phyloP scores from a whole-genome alignment of 2,888 invertebrate species.

The Endomychus coccineus region DNA sequence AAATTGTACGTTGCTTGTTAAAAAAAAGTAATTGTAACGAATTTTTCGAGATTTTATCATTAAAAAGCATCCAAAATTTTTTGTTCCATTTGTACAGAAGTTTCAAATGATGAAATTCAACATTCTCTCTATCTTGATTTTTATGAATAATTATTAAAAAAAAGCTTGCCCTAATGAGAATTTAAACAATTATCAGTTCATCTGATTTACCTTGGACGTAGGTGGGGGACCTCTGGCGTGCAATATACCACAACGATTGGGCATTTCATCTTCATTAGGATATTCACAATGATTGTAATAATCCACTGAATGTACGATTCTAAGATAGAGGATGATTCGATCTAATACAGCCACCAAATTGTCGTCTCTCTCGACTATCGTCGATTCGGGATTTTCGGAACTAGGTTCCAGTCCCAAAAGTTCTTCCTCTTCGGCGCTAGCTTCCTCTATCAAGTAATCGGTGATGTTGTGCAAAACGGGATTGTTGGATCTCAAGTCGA shows the following conservation, averaged over 20 bases:
- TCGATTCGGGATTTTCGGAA: conserved; percentile 42
- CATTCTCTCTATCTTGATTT: no score
- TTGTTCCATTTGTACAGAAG: no score
- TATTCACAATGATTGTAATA: conserved; percentile 99
- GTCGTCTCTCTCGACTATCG: conserved; percentile 62
- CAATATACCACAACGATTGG: conserved; percentile 96
- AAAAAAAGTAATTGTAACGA: no score
- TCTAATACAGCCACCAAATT: conserved; percentile 64
- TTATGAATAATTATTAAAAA: no score
- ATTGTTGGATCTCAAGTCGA: conserved; percentile 75
- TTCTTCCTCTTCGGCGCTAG: conserved; percentile 97
- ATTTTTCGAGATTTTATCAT: no score
- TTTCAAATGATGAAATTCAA: no score
- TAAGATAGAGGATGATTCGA: conserved; percentile 82
- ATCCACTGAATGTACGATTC: conserved; percentile 96
- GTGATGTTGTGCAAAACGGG: conserved; percentile 95
- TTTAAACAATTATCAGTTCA: no score
- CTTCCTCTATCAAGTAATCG: conserved; percentile 96
- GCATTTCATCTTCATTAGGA: conserved; percentile 99
- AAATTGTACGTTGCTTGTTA: no score
- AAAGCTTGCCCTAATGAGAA: no score
- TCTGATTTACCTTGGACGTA: conserved; percentile 63
- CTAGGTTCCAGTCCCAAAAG: conserved; percentile 62
- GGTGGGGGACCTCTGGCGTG: conserved; percentile 91
- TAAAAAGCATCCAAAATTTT: no score